phyloP scores from a whole-genome alignment of 2,113 vertebrate genomes.

The Gallinago paraguaiae region DNA sequence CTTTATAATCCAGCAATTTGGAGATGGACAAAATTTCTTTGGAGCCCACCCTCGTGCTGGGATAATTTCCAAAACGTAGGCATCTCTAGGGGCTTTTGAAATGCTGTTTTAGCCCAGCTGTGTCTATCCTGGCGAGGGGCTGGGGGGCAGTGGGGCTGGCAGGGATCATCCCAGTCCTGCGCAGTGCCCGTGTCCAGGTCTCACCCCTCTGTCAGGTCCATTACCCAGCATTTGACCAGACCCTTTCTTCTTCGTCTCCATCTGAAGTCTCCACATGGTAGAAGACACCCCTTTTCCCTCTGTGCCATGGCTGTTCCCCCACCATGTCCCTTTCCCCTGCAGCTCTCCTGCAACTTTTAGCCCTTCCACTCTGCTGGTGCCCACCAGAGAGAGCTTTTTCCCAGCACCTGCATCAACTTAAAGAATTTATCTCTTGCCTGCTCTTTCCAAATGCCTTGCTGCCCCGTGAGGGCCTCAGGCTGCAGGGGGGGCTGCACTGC shows the following conservation, averaged over 20 bases:
- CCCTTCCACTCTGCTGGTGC: accelerated
- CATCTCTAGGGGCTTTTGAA: neutral
- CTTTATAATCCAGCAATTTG: neutral
- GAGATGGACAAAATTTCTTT: neutral
- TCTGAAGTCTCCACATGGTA: neutral
- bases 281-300: neutral
- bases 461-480: accelerated
- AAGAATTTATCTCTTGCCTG: neutral
- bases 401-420: accelerated
- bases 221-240: accelerated
- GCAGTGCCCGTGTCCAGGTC: accelerated
- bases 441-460: neutral
- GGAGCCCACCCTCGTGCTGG: neutral
- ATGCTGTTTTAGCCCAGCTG: accelerated
- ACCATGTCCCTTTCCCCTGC: accelerated
- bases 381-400: neutral
- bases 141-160: neutral
- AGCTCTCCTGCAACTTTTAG: accelerated
- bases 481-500: accelerated
- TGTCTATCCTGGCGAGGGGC: accelerated
- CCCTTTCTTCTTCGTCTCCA: accelerated
- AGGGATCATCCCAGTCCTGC: neutral
- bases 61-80: neutral
- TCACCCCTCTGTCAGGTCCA: neutral
- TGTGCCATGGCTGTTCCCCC: neutral